Conservation (phyloP, 2,113 vertebrate genomes). For the Gulo gulo region DNA sequence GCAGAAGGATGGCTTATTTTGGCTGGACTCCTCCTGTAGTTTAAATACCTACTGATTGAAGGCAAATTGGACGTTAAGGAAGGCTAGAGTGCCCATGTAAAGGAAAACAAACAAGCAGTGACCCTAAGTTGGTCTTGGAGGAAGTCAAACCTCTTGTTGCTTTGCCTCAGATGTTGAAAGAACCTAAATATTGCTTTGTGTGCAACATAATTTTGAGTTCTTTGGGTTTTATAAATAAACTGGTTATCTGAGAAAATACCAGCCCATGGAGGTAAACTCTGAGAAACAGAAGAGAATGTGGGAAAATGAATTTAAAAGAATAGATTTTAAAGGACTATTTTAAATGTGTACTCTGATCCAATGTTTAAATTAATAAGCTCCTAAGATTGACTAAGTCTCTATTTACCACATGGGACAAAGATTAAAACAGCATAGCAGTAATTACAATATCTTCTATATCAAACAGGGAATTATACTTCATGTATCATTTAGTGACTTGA, state of each 20-base stretch:
- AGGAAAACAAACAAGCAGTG: conserved; percentile 57
- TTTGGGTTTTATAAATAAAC: conserved; percentile 45
- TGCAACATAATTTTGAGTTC: conserved; percentile 19
- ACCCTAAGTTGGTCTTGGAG: conserved; percentile 4
- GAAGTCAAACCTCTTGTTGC: conserved; percentile 28
- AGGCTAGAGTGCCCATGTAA: conserved; percentile 23
- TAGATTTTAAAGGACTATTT: background rate
- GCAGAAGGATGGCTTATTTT: conserved; percentile 50
- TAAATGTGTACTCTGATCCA: background rate
- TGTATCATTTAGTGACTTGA: background rate
- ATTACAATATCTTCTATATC: conserved; percentile 16
- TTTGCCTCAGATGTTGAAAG: conserved; percentile 43
- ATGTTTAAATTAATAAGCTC: conserved; percentile 21
- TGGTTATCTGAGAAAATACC: conserved; percentile 19
- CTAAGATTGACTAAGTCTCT: background rate
- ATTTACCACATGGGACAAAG: background rate
- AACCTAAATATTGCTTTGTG: conserved; percentile 29
- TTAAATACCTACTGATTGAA: conserved; percentile 61
- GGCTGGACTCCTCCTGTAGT: conserved; percentile 32
- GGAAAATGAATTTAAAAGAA: background rate
- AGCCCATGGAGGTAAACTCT: background rate
- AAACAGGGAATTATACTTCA: background rate
- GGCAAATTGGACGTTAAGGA: conserved; percentile 58
- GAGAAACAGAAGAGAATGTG: background rate
- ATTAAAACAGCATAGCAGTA: background rate